A percentile compares a stretch with the other conserved stretches of the same genome.
Conservation (phyloP, 2,797 vertebrate species). For the Schizothorax lantsangensis region DNA sequence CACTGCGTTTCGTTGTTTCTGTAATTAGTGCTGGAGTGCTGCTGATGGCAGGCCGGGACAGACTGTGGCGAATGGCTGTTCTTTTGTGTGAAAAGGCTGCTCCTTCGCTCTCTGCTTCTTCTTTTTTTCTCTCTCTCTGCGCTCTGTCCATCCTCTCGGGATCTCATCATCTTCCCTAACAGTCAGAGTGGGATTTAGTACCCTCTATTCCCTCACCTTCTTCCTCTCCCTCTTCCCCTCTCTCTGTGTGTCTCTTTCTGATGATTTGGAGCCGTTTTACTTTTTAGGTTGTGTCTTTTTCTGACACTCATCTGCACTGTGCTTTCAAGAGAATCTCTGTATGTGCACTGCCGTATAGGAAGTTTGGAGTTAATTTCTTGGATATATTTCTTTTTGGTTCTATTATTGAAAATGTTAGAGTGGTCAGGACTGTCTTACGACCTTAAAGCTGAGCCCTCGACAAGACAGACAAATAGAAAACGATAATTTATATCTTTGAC, state of each 20-base stretch:
- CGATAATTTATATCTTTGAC: constrained; percentile 70
- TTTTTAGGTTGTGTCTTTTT: constrained; percentile 18
- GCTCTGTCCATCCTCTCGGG: constrained; percentile 87
- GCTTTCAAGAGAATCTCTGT: not conserved
- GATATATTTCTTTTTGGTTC: not conserved
- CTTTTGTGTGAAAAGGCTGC: constrained; percentile 87
- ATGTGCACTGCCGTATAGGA: not conserved
- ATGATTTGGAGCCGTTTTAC: constrained; percentile 72
- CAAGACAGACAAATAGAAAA: constrained; percentile 74
- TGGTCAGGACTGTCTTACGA: constrained; percentile 64
- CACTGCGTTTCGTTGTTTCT: constrained; percentile 84
- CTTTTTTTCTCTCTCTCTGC: constrained; percentile 48
- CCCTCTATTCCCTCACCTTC: constrained; percentile 85
- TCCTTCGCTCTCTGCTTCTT: constrained; percentile 64
- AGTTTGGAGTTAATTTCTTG: not conserved
- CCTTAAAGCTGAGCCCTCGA: constrained; percentile 47
- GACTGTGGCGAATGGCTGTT: constrained; percentile 87
- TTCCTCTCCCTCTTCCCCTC: constrained; percentile 50
- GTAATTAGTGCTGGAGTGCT: constrained; percentile 91
- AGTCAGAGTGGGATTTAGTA: constrained; percentile 94
- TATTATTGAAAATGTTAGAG: constrained; percentile 1
- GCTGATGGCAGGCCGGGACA: constrained; percentile 82
- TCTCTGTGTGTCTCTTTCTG: constrained; percentile 54
- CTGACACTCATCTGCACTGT: constrained; percentile 15
- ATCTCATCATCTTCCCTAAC: constrained; percentile 95